Conservation (phyloP, 2,888 invertebrate genomes). For the Belgica antarctica region DNA sequence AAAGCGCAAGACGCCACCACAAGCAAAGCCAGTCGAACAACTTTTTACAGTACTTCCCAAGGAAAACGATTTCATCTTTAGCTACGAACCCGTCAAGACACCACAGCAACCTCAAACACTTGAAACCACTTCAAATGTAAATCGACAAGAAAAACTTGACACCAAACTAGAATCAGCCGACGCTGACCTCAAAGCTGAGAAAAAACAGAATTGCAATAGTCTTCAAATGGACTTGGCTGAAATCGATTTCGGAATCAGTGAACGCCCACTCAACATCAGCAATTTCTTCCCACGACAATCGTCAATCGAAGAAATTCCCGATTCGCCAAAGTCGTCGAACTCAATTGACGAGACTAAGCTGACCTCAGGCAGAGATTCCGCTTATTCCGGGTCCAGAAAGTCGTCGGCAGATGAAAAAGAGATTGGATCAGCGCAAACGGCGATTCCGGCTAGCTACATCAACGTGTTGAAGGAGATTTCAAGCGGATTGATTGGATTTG, state of each 20-base stretch:
- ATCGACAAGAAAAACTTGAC: background rate
- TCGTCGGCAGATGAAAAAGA: background rate
- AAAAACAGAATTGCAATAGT: constrained; percentile 1
- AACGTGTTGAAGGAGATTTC: constrained; percentile 42
- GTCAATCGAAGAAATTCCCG: constrained; percentile 4
- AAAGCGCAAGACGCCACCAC: too few relatives aligned
- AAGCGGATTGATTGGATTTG: constrained; percentile 30
- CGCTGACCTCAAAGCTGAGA: background rate
- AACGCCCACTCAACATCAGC: constrained; percentile 30
- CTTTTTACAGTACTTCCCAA: too few relatives aligned
- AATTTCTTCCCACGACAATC: constrained; percentile 8
- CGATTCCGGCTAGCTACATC: background rate
- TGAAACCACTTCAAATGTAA: background rate
- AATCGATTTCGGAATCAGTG: constrained; percentile 35
- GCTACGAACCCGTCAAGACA: background rate
- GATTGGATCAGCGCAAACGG: background rate
- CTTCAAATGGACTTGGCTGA: constrained; percentile 25
- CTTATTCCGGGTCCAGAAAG: constrained; percentile 16
- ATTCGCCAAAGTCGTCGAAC: constrained; percentile 11
- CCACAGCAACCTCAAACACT: background rate
- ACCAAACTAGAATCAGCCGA: background rate
- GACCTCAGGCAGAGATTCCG: constrained; percentile 6
- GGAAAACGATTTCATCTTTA: background rate
- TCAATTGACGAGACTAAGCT: constrained; percentile 1
- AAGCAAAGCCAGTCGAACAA: too few relatives aligned